A percentile compares a stretch with the other conserved stretches of the same genome.
Conservation (phyloP, 1,140 invertebrate species). For the Aleiodes sp. region DNA sequence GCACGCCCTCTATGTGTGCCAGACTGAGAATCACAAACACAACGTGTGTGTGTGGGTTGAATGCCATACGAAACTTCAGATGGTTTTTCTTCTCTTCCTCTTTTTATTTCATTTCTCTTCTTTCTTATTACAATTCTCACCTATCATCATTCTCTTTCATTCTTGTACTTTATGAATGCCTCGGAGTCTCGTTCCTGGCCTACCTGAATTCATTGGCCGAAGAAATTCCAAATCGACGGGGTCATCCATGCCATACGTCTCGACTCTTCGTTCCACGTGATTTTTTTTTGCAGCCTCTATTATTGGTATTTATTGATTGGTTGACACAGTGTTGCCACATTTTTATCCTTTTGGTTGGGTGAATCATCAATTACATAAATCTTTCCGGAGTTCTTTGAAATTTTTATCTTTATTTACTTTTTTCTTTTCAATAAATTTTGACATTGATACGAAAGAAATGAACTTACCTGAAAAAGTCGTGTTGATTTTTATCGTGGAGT, state of each 20-base stretch:
- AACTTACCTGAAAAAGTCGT: no score
- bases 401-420: background rate
- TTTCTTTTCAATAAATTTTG: background rate
- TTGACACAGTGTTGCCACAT: background rate
- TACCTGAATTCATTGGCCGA: conserved; percentile 4
- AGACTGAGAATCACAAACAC: background rate
- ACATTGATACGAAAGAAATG: background rate
- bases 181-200: background rate
- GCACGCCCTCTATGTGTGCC: background rate
- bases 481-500: no score
- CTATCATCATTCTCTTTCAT: background rate
- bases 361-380: conserved; percentile 5
- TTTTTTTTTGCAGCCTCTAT: background rate
- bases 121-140: no score
- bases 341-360: no score
- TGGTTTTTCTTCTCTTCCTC: background rate
- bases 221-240: background rate
- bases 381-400: background rate
- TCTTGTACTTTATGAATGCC: background rate
- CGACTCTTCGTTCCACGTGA: background rate
- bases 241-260: background rate
- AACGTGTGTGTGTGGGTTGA: conserved; percentile 8
- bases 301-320: background rate
- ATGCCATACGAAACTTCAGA: conserved; percentile 15
- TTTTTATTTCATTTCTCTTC: background rate